Percentiles rank a stretch among this genome's conserved stretches.
These are phyloP conservation scores for Asteroscopus sphinx DNA, from an alignment of 2,888 invertebrate genomes.

Conservation along the genomic window DNA sequence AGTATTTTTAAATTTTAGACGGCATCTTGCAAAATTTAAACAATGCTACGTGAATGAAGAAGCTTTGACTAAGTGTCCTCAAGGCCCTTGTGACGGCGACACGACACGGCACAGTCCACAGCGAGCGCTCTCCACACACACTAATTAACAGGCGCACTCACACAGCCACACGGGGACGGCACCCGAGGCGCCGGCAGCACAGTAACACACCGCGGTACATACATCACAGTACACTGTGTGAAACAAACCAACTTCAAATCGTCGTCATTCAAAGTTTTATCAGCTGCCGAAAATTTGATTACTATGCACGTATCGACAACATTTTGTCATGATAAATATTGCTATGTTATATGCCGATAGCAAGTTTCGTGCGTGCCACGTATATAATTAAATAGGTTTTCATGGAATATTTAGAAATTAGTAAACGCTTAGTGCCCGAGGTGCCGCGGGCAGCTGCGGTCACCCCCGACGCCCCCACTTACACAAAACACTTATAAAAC, in stretches of 20 bases:
- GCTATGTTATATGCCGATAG: no score
- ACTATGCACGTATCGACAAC: no score
- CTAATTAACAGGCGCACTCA: not conserved
- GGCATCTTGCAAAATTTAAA: not conserved
- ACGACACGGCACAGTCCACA: not conserved
- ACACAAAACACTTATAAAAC: conserved; percentile 4
- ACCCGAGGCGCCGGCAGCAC: no score
- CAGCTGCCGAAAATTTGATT: no score
- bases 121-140: conserved; percentile 7
- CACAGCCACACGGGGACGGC: not conserved
- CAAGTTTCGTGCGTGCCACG: no score
- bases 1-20: not conserved
- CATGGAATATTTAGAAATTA: not conserved
- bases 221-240: no score
- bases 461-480: not conserved
- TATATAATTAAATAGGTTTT: no score
- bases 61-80: conserved; percentile 21
- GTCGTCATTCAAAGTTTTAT: no score
- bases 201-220: no score
- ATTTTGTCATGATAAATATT: no score
- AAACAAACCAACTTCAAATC: no score
- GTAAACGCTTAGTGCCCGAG: not conserved
- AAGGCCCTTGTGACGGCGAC: not conserved
- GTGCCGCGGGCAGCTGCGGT: not conserved
- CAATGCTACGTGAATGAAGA: not conserved